Conservation (phyloP, 2,113 vertebrate species). For the Rhipidura dahli region DNA sequence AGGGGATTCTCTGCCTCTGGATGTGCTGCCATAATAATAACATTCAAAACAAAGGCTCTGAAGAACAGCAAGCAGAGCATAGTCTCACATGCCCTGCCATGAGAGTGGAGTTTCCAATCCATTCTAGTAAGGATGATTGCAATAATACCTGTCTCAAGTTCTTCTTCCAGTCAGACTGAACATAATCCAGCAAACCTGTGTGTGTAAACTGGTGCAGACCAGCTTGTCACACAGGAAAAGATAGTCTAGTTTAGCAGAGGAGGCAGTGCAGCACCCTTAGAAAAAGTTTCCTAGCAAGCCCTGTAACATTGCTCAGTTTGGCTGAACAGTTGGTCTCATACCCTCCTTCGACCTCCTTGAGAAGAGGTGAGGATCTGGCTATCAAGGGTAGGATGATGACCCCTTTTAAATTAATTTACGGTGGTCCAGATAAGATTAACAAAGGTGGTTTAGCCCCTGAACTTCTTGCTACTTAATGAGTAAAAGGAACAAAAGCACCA, state of each 20-base stretch:
- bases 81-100: background rate
- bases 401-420: background rate
- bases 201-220: background rate
- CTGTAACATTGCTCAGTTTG: background rate
- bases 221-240: background rate
- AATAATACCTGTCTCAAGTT: background rate
- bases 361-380: background rate
- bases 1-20: background rate
- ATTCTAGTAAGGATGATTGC: background rate
- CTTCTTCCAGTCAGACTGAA: background rate
- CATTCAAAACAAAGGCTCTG: background rate
- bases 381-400: background rate
- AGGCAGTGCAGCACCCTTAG: background rate
- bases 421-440: background rate
- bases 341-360: rapidly evolving
- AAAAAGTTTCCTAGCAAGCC: background rate
- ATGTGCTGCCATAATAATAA: background rate
- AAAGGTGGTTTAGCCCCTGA: background rate
- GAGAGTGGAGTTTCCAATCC: background rate
- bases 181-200: background rate
- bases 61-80: background rate
- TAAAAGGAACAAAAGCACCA: background rate
- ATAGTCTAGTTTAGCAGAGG: background rate
- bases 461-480: background rate
- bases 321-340: background rate